Conservation (phyloP, 2,888 invertebrate genomes). For the Sphaeridia pumilis region DNA sequence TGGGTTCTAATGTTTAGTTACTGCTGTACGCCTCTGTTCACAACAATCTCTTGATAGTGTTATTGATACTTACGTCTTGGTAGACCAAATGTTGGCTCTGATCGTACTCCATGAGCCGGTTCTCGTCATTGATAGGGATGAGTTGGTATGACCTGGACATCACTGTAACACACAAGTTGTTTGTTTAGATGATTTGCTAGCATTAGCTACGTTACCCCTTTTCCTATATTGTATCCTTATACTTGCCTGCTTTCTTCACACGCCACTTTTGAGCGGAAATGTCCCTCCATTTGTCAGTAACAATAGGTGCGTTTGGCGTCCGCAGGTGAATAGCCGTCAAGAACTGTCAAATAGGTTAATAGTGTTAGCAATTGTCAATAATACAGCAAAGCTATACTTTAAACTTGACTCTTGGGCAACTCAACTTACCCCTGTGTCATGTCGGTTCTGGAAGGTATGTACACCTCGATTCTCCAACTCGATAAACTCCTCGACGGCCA, state of each 20-base stretch:
- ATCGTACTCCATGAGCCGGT: constrained; percentile 13
- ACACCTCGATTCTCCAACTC: constrained; percentile 5
- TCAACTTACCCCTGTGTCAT: constrained; percentile 15
- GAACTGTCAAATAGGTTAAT: constrained; percentile 10
- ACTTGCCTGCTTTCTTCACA: constrained; percentile 17
- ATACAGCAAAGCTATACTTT: background rate
- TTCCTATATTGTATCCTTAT: no score
- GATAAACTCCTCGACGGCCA: background rate
- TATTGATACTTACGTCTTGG: constrained; percentile 20
- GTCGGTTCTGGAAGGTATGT: constrained; percentile 16
- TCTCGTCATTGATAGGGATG: constrained; percentile 18
- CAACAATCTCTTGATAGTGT: no score
- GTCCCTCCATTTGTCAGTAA: constrained; percentile 19
- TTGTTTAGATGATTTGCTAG: no score
- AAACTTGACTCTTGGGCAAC: no score
- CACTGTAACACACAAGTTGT: no score
- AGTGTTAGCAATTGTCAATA: background rate
- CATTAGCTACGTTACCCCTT: no score
- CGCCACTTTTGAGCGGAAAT: constrained; percentile 23
- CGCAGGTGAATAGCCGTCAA: constrained; percentile 21
- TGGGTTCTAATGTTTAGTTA: no score
- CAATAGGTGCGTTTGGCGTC: constrained; percentile 13
- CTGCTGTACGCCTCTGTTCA: no score
- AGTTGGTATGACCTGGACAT: constrained; percentile 16
- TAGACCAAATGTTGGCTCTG: constrained; percentile 1